Base-by-base conservation (phyloP, 2,888 invertebrate species). In the Dermolepida albohirtum region DNA sequence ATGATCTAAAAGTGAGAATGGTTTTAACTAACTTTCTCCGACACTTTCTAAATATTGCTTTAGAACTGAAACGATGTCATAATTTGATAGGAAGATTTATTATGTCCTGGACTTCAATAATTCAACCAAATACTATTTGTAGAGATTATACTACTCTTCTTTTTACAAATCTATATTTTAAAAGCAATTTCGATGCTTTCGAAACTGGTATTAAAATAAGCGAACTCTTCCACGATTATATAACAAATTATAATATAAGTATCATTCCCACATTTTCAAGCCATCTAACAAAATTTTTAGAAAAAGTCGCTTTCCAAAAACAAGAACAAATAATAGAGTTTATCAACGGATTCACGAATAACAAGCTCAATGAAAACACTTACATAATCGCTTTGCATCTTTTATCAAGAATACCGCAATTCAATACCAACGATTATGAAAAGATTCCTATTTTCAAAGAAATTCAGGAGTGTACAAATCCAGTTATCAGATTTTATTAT, bases 131-230 rank as follows among this genome's bases (percentile, higher is more conserved):
- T 40, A 16, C 5, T 40, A 39, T 29, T n/a, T 29, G 17, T 11
- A 14, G 11, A 2, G n/a, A 2, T 11, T 54, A 40, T 17, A 4
- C 40, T 5, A 14, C 11, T 0, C 11, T 40, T 8, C 40, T 39
- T 10, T 54, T 54, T 6, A 17, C 54, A 10, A 40, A 54, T 14
- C 10, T 54, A 11, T 54, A 40, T 17, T 39, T 17, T n/a, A 54
- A 17, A 54, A 54, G 16, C 17, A 40, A 54, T 40, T 40, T 16
- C 0, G 54, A 54, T 8, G 5, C 40, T 16, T 40, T 5, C 8
- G 14, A 40, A 11, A 54, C 40, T 17, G 54, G 54, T 17, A 17
- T 40, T 40, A 17, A 10, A 40, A 54, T 39, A 22, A 54, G 16
- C 5, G 5, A 39, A 10, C 11, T 54, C 5, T 8, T 54, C 11